These are phyloP conservation scores for Aleiodes sp. DNA, from an alignment of 1,140 invertebrate species.

Conservation along the genomic window DNA sequence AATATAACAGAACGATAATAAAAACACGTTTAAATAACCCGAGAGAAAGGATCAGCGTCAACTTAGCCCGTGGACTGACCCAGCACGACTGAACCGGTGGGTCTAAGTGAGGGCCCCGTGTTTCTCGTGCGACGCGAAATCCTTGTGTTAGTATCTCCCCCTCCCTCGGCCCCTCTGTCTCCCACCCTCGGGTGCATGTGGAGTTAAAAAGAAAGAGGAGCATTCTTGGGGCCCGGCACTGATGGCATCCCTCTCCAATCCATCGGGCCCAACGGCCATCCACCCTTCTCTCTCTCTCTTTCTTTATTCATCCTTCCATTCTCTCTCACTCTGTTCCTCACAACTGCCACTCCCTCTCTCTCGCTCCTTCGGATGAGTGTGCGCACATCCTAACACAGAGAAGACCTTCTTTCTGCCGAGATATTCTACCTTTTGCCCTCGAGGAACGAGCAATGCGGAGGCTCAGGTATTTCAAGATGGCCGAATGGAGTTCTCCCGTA, in stretches of 20 bases:
- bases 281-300: conserved; percentile 35
- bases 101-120: conserved; percentile 33
- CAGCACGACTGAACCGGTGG: conserved; percentile 60
- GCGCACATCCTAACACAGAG: conserved; percentile 28
- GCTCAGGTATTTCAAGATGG: conserved; percentile 68
- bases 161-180: neutral
- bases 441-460: conserved; percentile 67
- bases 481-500: conserved; percentile 41
- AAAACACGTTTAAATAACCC: conserved; percentile 26
- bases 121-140: neutral
- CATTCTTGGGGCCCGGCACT: conserved; percentile 59
- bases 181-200: neutral
- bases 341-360: neutral
- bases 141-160: neutral
- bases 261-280: conserved; percentile 55
- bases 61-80: conserved; percentile 59
- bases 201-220: conserved; percentile 42
- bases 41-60: conserved; percentile 45
- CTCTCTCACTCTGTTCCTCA: neutral
- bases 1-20: neutral
- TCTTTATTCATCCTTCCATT: conserved; percentile 13
- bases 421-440: conserved; percentile 68
- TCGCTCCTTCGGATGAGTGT: conserved; percentile 28
- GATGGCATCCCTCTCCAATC: conserved; percentile 60
- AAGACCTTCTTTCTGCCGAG: conserved; percentile 48